Evolutionary conservation across 2,797 vertebrate genomes (phyloP).

Genomic region (Tamandua tetradactyla): DNA sequence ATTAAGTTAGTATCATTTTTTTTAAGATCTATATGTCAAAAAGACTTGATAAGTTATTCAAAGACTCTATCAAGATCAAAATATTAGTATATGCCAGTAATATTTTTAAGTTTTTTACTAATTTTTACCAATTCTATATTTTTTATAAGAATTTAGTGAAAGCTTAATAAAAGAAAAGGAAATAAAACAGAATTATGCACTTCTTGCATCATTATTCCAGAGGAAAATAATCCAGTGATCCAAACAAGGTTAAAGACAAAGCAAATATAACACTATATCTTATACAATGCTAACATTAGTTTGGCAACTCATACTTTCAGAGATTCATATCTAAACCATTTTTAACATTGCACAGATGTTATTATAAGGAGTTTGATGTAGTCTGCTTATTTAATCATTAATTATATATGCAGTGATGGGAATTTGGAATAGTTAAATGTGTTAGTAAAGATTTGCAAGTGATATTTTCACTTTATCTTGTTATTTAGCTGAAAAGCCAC

Average conservation of each 20-base stretch:
- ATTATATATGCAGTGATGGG: constrained; percentile 8
- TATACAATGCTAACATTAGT: neutral
- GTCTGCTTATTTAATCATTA: neutral
- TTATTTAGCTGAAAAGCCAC: neutral
- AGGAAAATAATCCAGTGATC: neutral
- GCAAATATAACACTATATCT: neutral
- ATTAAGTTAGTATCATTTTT: neutral
- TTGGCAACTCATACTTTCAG: neutral
- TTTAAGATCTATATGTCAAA: neutral
- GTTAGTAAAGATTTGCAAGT: neutral
- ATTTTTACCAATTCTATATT: neutral
- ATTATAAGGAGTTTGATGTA: neutral
- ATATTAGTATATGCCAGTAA: neutral
- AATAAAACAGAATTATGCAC: neutral
- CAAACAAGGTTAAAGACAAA: neutral
- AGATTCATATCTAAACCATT: neutral
- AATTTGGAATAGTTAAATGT: neutral
- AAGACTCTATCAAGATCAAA: neutral
- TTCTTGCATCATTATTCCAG: neutral
- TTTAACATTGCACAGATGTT: neutral
- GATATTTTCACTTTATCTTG: neutral
- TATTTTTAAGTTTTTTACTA: neutral
- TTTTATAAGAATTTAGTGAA: neutral
- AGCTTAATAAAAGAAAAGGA: neutral
- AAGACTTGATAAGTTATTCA: neutral